Evolutionary conservation across 2,797 vertebrate genomes (phyloP).

Genomic region (Pteronotus mesoamericanus): DNA sequence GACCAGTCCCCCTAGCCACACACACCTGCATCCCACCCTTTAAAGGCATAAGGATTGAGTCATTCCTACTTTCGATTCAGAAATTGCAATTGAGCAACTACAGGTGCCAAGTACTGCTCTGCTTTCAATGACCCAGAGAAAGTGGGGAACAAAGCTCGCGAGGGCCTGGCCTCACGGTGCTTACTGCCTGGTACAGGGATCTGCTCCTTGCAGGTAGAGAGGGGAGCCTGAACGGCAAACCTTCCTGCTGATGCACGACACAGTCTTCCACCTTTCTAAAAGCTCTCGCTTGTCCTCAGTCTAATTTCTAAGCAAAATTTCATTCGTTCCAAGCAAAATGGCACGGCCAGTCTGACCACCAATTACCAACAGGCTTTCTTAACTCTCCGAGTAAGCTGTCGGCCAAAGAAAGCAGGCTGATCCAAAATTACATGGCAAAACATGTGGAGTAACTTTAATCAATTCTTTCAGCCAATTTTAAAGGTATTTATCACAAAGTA

Average conservation of each 20-base stretch:
- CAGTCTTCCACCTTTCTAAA: not conserved
- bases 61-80: not conserved
- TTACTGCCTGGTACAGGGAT: not conserved
- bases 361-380: not conserved
- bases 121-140: not conserved
- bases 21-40: not conserved
- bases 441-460: conserved; percentile 30
- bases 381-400: not conserved
- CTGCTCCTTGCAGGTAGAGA: not conserved
- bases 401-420: not conserved
- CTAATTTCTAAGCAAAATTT: not conserved
- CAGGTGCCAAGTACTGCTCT: not conserved
- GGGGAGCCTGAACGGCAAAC: not conserved
- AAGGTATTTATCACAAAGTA: conserved; percentile 28
- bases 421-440: not conserved
- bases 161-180: not conserved
- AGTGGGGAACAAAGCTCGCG: not conserved
- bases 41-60: not conserved
- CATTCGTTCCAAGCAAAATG: conserved; percentile 20
- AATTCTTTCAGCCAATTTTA: conserved; percentile 47
- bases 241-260: not conserved
- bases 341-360: not conserved
- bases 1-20: no score
- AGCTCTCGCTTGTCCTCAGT: not conserved
- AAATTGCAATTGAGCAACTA: not conserved